Evolutionary conservation across 2,888 invertebrate species (phyloP), one percentile per base, ranked within the genome.

Genomic region (Standfussiana lucernea): DNA sequence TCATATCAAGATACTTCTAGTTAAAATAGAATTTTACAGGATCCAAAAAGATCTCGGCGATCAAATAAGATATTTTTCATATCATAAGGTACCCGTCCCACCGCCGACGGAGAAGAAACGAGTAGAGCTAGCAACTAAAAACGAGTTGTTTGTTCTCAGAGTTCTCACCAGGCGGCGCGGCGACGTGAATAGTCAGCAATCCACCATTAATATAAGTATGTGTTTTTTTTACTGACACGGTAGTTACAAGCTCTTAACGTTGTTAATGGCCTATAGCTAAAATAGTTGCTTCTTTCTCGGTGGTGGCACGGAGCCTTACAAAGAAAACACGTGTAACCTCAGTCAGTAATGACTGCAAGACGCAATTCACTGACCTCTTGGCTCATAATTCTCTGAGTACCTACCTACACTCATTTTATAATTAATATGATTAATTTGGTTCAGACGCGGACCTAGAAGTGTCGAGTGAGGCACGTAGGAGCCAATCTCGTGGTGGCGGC

Each of bases 401-500:
- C 40, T 59, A 59, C 7, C n/a, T 21, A 61, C 21, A 13, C 40
- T 69, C 47, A 42, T 77, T 64, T 53, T 53, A 64, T 53, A 53
- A 67, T 56, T 35, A 42, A 77, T n/a, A n/a, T n/a, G n/a, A 59
- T 73, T 79, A 62, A 80, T 77, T 71, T 62, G 24, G 53, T 76
- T 45, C 62, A 50, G 15, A 56, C 35, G 62, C 64, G 65, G 45
- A 73, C 67, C 40, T 75, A 28, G n/a, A 53, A 74, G 72, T 74
- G n/a, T 56, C 35, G 40, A 64, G 62, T 72, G n/a, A 50, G 62
- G 42, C 62, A 66, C 65, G 28, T 62, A 8, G 45, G 37, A 74
- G 70, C 28, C 59, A 77, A 87, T 82, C 69, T 72, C 35, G 77
- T 53, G 74, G 68, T 42, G 71, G 50, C 45, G 32, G 47, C 15